Evolutionary conservation across 2,113 vertebrate species (phyloP), one percentile per base, ranked within the genome.

Genomic region (Bothrops jararaca): DNA sequence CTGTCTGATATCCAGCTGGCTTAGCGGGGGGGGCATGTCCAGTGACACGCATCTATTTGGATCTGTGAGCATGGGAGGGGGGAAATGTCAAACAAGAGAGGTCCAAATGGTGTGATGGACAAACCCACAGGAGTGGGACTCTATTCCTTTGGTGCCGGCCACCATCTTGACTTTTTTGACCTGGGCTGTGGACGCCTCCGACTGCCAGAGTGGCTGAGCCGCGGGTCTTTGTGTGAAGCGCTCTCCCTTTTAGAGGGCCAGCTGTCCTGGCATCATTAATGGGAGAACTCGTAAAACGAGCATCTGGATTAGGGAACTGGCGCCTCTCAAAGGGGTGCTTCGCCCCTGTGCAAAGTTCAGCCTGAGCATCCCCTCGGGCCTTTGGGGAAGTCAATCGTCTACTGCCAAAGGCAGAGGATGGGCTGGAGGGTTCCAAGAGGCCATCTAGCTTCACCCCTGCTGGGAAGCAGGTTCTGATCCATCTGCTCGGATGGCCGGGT

Each of bases 191-290:
- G 64, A 74, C 13, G 13, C 64, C 15, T 74, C 7, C 8, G 18
- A 80, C 15, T 42, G 34, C 22, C 18, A 8, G 34, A 3, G 74
- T 7, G 74, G 74, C 74, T 22, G 20, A 42, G 39, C 39, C 1
- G 0, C 2, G 8, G 8, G 18, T 0, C 1, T 42, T 42, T 39
- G 34, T 18, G 34, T 18, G 34, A 20, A 80, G 18, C 1, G 1
- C 20, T 34, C 34, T 3, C 34, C 34, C 7, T 80, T 42, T 80
- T 7, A 22, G 3, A 22, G 18, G 1, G 74, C 34, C 74, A 80
- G 74, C 22, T 80, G 74, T 42, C 74, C 34, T 80, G 74, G 74
- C 18, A 42, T 42, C 20, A 34, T 42, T 80, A 39, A 8, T 1
- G 22, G 74, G 74, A 42, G 74, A 22, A 22, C 9, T 80, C 34